Evolutionary conservation across 37 sponge, comb jelly and placozoan genomes (phyloP).

Genomic region (Axinella damicornis): DNA sequence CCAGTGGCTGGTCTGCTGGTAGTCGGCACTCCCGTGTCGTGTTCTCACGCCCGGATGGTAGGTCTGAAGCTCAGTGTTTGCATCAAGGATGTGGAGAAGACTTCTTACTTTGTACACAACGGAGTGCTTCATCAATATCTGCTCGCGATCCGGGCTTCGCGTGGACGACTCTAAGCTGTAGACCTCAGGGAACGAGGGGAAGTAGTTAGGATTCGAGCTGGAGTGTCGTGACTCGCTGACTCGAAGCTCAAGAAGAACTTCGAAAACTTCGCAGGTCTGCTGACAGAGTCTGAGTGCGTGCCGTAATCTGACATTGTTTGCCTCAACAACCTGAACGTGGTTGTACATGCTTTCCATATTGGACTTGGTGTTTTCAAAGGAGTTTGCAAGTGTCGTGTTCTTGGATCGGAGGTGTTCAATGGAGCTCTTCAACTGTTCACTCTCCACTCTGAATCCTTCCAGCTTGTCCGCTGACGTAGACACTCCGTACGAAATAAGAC

Average conservation of each 20-base stretch:
- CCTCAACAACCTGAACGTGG: conserved; percentile 44
- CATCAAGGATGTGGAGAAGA: conserved; percentile 43
- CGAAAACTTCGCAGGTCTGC: conserved; percentile 68
- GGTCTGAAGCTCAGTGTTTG: conserved; percentile 41
- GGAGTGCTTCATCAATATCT: not conserved
- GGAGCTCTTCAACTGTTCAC: conserved; percentile 37
- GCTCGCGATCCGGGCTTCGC: conserved; percentile 45
- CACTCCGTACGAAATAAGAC: conserved; percentile 62
- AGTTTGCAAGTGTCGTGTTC: conserved; percentile 32
- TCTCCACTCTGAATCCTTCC: conserved; percentile 50
- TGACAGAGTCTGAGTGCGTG: conserved; percentile 55
- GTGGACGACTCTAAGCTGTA: conserved; percentile 24
- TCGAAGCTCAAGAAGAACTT: conserved; percentile 54
- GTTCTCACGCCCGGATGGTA: conserved; percentile 15
- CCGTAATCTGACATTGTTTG: conserved; percentile 57
- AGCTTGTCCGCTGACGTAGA: conserved; percentile 36
- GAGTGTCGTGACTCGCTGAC: conserved; percentile 7
- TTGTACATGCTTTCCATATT: conserved; percentile 51
- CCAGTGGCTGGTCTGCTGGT: not conserved
- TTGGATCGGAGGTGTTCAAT: conserved; percentile 65
- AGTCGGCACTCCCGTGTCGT: not conserved
- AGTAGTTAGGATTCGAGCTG: not conserved
- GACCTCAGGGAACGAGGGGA: conserved; percentile 19
- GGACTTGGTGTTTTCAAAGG: conserved; percentile 65
- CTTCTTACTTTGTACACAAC: conserved; percentile 6